These are phyloP conservation scores for Axis porcinus DNA, from an alignment of 2,113 vertebrate species.

Conservation along the genomic window DNA sequence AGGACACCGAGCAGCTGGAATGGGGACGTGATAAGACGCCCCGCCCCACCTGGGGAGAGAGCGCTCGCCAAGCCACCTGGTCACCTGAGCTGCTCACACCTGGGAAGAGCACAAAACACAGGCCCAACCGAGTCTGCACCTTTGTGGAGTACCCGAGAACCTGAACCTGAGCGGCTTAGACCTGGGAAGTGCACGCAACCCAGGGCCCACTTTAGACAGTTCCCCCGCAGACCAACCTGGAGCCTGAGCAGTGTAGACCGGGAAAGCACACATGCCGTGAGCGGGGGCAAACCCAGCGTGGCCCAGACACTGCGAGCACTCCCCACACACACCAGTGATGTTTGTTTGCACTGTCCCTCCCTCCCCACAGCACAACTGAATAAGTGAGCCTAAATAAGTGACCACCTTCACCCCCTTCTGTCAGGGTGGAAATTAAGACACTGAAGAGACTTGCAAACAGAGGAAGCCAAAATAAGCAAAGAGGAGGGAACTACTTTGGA, in stretches of 20 bases:
- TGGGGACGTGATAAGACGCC: fast-evolving
- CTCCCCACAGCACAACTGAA: background rate
- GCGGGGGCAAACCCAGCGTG: background rate
- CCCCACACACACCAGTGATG: fast-evolving
- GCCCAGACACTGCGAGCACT: fast-evolving
- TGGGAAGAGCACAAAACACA: background rate
- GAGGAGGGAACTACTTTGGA: too few species aligned
- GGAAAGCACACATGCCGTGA: fast-evolving
- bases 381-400: background rate
- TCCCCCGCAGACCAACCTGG: background rate
- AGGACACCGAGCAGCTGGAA: background rate
- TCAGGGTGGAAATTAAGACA: background rate
- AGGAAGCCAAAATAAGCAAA: too few species aligned
- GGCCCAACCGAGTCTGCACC: background rate
- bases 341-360: background rate
- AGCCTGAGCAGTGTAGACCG: background rate
- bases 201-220: background rate
- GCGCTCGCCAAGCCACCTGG: background rate
- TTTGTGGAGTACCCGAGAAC: background rate
- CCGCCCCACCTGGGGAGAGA: background rate
- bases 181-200: background rate
- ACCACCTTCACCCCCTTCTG: background rate
- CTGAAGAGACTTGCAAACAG: too few species aligned
- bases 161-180: background rate
- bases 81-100: background rate